phyloP scores from a whole-genome alignment of 2,113 vertebrate genomes.

The Rhinoderma darwinii region DNA sequence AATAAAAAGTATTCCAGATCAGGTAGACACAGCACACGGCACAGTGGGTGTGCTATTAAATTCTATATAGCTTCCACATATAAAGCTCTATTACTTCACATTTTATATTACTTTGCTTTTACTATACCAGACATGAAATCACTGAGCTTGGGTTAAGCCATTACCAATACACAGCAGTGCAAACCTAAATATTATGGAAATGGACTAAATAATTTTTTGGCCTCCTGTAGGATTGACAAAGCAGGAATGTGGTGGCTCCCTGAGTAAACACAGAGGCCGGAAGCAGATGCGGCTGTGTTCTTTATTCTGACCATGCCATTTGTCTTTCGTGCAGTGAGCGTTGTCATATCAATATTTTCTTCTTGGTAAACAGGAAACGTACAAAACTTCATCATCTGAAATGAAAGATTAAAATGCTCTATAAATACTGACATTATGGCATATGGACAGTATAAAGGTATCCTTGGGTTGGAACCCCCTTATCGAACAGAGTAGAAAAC shows the following conservation, averaged over 20 bases:
- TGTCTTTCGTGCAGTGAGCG: background rate
- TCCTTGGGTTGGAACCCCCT: too few relatives aligned
- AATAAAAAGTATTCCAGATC: conserved; percentile 20
- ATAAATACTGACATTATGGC: too few relatives aligned
- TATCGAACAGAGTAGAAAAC: too few relatives aligned
- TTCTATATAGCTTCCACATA: background rate
- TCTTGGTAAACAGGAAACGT: conserved; percentile 26
- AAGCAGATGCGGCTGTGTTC: background rate
- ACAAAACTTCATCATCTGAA: background rate
- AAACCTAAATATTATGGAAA: conserved; percentile 7
- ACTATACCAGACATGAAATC: background rate
- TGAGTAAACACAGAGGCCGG: background rate
- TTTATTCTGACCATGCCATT: background rate
- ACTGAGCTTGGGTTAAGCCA: background rate
- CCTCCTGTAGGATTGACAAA: background rate
- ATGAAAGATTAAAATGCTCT: too few relatives aligned
- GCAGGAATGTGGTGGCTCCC: background rate
- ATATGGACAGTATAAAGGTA: too few relatives aligned
- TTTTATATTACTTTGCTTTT: background rate
- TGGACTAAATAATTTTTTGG: background rate
- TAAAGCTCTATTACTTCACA: background rate
- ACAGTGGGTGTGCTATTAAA: conserved; percentile 3
- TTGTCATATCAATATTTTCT: conserved; percentile 4
- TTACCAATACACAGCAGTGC: background rate
- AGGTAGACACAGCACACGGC: background rate